Conservation (phyloP, 2,888 invertebrate genomes). For the Tenthredo mesomela region DNA sequence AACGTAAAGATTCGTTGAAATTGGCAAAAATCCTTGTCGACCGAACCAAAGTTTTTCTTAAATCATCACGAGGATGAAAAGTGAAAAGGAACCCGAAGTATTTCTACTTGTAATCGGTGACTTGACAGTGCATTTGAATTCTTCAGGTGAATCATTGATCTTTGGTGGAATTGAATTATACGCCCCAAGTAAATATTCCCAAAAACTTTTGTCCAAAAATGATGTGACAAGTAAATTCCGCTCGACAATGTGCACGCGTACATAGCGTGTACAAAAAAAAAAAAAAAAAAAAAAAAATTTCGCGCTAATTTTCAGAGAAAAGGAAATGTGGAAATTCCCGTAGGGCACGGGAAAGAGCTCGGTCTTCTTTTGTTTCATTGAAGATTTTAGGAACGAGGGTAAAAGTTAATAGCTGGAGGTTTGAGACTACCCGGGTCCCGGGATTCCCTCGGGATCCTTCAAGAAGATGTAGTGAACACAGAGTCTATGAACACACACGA, state of each 20-base stretch:
- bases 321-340: background rate
- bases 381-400: background rate
- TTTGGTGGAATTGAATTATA: too few species aligned
- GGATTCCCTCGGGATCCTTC: background rate
- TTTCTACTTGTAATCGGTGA: too few species aligned
- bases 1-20: too few species aligned
- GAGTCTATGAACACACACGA: background rate
- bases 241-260: background rate
- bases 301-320: background rate
- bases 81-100: too few species aligned
- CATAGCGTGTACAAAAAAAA: background rate
- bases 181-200: too few species aligned
- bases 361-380: conserved; percentile 21
- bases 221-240: background rate
- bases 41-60: too few species aligned
- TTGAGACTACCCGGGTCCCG: background rate
- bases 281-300: background rate
- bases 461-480: background rate
- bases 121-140: too few species aligned
- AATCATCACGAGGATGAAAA: too few species aligned
- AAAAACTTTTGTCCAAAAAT: too few species aligned
- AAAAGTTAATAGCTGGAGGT: conserved; percentile 1
- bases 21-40: too few species aligned
- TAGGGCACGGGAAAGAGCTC: background rate
- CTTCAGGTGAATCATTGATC: too few species aligned